Evolutionary conservation across 2,888 invertebrate species (phyloP).

Genomic region (Unio delphinus): DNA sequence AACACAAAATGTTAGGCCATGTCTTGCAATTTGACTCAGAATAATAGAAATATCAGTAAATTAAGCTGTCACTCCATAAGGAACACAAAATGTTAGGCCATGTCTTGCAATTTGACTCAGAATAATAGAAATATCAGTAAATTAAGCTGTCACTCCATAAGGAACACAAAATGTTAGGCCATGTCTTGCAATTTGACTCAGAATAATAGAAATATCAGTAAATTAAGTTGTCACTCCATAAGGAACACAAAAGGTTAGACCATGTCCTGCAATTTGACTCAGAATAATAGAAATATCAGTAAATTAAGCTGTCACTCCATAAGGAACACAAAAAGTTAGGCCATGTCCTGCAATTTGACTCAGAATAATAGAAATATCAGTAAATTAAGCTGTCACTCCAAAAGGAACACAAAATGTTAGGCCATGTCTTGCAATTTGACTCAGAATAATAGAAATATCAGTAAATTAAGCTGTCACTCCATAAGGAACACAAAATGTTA

Average conservation of each 20-base stretch:
- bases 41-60: background rate
- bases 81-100: background rate
- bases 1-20: background rate
- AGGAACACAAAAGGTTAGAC: background rate
- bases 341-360: no score
- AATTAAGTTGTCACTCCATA: background rate
- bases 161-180: background rate
- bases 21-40: background rate
- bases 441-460: background rate
- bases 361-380: background rate
- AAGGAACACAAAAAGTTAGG: background rate
- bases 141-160: background rate
- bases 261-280: no score
- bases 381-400: background rate
- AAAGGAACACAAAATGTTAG: background rate
- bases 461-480: background rate
- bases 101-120: no score
- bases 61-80: background rate
- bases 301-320: background rate
- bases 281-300: background rate
- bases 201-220: background rate
- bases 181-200: no score
- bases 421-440: no score
- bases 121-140: background rate
- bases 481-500: background rate